Evolutionary conservation across 2,888 invertebrate genomes (phyloP).

Genomic region (Melanchra persicariae): DNA sequence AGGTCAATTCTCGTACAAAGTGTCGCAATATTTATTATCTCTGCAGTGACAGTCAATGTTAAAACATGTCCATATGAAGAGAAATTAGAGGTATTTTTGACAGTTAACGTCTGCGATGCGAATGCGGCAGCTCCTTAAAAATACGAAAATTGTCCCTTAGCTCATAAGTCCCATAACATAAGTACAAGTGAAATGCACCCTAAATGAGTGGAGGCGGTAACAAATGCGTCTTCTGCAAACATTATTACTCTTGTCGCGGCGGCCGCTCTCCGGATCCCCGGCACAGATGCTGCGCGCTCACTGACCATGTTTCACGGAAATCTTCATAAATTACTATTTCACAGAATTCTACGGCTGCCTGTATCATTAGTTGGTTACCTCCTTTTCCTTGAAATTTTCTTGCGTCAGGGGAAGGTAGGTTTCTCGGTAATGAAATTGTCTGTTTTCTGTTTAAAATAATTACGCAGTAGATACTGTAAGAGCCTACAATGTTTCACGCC

Average conservation of each 20-base stretch:
- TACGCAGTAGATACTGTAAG: too few species aligned
- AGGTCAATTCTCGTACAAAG: too few species aligned
- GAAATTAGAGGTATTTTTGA: too few species aligned
- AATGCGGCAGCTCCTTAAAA: too few species aligned
- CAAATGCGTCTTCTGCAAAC: conserved; percentile 57
- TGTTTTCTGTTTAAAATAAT: neutral
- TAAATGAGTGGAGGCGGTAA: conserved; percentile 44
- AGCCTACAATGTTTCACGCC: too few species aligned
- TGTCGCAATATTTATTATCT: too few species aligned
- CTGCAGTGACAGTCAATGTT: too few species aligned
- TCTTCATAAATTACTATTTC: conserved; percentile 56
- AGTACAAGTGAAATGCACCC: conserved; percentile 12
- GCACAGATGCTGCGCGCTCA: conserved; percentile 54
- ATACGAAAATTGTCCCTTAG: too few species aligned
- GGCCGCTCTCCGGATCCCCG: conserved; percentile 33
- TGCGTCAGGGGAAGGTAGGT: neutral
- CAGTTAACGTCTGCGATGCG: too few species aligned
- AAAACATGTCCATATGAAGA: too few species aligned
- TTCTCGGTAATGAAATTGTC: neutral
- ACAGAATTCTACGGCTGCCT: conserved; percentile 9
- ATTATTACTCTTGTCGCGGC: conserved; percentile 55
- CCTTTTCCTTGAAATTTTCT: neutral
- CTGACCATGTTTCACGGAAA: conserved; percentile 60
- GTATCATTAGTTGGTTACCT: neutral
- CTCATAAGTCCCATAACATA: conserved; percentile 3